Evolutionary conservation across 2,113 vertebrate species (phyloP).

Genomic region (Hyperoodon ampullatus): DNA sequence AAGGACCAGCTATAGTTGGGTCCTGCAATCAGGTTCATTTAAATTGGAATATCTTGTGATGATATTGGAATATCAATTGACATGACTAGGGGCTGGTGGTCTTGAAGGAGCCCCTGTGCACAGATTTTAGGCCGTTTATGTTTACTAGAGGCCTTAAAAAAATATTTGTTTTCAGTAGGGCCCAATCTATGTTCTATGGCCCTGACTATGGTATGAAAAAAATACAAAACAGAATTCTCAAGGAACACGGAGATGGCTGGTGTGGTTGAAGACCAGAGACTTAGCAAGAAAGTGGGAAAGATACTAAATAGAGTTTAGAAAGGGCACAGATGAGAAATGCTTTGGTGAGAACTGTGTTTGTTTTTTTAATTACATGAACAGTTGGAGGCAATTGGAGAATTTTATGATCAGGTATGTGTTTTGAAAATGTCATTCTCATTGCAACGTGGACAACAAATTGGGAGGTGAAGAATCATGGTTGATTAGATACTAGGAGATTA

Average conservation of each 20-base stretch:
- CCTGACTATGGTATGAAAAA: not conserved
- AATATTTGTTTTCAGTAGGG: not conserved
- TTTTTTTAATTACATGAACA: not conserved
- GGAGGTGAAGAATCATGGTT: not conserved
- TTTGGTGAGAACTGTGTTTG: not conserved
- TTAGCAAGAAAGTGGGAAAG: not conserved
- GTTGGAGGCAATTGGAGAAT: not conserved
- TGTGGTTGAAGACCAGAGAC: not conserved
- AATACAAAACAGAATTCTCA: not conserved
- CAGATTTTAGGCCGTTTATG: not conserved
- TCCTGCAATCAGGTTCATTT: not conserved
- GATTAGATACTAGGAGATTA: not conserved
- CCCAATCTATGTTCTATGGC: not conserved
- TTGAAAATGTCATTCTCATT: not conserved
- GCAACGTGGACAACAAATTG: not conserved
- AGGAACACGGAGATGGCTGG: accelerated
- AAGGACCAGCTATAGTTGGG: not conserved
- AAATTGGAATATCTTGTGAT: not conserved
- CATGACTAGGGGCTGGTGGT: not conserved
- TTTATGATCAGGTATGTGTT: not conserved
- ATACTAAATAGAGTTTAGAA: not conserved
- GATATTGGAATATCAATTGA: not conserved
- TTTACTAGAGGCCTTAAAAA: not conserved
- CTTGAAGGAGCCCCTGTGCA: not conserved
- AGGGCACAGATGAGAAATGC: not conserved